Conservation (phyloP, 2,113 vertebrate species). For the Actenoides lindsayi region DNA sequence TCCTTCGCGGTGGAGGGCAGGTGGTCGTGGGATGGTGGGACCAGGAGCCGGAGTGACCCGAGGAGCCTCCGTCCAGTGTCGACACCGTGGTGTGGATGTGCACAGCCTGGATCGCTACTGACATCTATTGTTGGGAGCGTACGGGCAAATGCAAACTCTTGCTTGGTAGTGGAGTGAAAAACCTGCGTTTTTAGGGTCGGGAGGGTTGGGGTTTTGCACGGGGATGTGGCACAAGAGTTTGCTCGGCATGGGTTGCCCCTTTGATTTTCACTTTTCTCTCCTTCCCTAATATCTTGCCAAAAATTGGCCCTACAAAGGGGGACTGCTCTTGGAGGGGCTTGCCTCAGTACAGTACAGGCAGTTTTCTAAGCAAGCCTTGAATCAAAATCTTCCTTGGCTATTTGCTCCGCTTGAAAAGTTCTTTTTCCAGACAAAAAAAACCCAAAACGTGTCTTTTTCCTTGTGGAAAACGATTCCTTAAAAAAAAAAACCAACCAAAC, state of each 20-base stretch:
- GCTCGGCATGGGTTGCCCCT: not conserved
- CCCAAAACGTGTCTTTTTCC: not conserved
- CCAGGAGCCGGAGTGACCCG: fast-evolving
- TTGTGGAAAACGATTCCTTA: not conserved
- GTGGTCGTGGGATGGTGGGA: fast-evolving
- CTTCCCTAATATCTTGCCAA: not conserved
- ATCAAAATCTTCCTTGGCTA: not conserved
- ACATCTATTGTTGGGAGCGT: not conserved
- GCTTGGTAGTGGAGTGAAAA: not conserved
- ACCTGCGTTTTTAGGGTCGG: not conserved
- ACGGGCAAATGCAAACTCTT: not conserved
- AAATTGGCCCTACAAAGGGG: not conserved
- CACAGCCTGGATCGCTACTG: not conserved
- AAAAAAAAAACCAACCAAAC: not conserved
- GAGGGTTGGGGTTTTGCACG: not conserved
- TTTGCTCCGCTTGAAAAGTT: not conserved
- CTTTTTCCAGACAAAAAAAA: not conserved
- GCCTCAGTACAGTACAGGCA: not conserved
- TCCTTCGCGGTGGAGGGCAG: not conserved
- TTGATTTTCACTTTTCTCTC: not conserved
- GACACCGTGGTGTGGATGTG: fast-evolving
- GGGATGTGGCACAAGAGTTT: fast-evolving
- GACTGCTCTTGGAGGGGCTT: not conserved
- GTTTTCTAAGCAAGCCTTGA: not conserved
- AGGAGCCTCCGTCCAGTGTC: fast-evolving